phyloP scores from a whole-genome alignment of 2,888 invertebrate genomes.

The Drosophila gaucha region DNA sequence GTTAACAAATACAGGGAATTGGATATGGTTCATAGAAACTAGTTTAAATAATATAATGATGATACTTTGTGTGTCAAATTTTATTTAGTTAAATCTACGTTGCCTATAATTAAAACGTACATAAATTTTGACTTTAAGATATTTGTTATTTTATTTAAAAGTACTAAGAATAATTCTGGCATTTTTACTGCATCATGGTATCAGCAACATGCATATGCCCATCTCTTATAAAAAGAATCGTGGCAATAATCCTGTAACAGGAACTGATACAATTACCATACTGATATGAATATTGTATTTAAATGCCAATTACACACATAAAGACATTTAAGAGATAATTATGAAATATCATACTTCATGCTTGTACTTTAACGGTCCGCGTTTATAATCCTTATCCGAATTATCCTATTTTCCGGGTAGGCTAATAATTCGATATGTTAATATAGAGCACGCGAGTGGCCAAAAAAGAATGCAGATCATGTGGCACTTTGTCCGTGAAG shows the following conservation, averaged over 20 bases:
- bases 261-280: conserved; percentile 73
- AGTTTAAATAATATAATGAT: too few species aligned
- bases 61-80: not conserved
- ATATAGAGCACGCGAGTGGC: conserved; percentile 65
- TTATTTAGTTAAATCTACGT: not conserved
- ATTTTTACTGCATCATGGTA: not conserved
- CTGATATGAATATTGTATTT: conserved; percentile 58
- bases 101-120: too few species aligned
- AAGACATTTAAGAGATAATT: conserved; percentile 79
- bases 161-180: not conserved
- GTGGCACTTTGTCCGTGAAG: conserved; percentile 49
- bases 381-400: conserved; percentile 65
- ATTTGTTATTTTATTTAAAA: not conserved
- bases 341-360: conserved; percentile 72
- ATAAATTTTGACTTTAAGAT: too few species aligned
- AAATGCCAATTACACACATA: conserved; percentile 79
- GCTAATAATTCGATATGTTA: conserved; percentile 82
- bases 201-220: not conserved
- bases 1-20: too few species aligned
- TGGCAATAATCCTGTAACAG: conserved; percentile 73
- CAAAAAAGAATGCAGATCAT: conserved; percentile 51
- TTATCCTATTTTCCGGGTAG: conserved; percentile 82
- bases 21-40: not conserved
- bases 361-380: conserved; percentile 24
- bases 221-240: conserved; percentile 8